These are phyloP conservation scores for Drosophila suboccidentalis DNA, from an alignment of 2,888 invertebrate genomes.

Conservation along the genomic window DNA sequence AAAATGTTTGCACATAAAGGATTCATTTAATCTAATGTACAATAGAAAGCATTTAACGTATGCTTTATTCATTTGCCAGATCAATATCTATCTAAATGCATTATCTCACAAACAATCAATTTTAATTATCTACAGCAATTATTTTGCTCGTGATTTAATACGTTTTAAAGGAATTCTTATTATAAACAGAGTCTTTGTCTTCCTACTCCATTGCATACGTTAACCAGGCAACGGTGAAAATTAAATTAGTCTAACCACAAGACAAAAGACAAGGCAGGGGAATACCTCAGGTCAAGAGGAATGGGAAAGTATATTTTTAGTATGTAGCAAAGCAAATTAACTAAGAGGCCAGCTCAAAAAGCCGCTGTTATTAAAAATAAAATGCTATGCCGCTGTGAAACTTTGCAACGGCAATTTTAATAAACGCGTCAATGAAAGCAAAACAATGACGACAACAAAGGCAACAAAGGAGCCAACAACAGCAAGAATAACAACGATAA, in stretches of 20 bases:
- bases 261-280: neutral
- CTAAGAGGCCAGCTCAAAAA: constrained; percentile 23
- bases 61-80: constrained; percentile 1
- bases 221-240: constrained; percentile 22
- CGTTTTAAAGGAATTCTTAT: neutral
- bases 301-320: constrained; percentile 22
- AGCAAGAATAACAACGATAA: constrained; percentile 44
- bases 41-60: constrained; percentile 2
- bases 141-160: neutral
- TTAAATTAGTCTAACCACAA: constrained; percentile 37
- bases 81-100: neutral
- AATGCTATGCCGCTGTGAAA: constrained; percentile 49
- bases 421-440: constrained; percentile 79
- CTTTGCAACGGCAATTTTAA: constrained; percentile 75
- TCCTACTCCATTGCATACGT: neutral
- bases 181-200: neutral
- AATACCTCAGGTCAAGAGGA: neutral
- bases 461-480: constrained; percentile 26
- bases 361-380: constrained; percentile 61
- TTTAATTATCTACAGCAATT: neutral
- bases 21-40: constrained; percentile 3
- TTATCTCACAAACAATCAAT: neutral
- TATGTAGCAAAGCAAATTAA: constrained; percentile 44
- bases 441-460: constrained; percentile 73
- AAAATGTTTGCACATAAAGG: constrained; percentile 14